Evolutionary conservation across 2,797 vertebrate genomes (phyloP), one percentile per base, ranked within the genome.

Genomic region (Staurois parvus): DNA sequence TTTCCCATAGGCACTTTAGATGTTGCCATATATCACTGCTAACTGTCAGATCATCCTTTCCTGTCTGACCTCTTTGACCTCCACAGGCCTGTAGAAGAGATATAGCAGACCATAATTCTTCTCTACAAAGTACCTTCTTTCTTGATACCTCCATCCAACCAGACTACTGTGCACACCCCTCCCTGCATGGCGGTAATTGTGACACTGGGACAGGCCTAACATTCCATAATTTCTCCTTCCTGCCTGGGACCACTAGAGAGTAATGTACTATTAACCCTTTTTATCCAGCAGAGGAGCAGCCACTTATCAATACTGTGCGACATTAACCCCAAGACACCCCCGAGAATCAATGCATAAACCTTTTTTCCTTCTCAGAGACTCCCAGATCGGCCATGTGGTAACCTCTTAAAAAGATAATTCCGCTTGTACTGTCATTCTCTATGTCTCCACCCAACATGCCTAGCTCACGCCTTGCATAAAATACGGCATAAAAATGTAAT

Each of bases 261-360:
- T 72, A 62, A 72, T 81, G 79, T n/a, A 72, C 68, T 81, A 81
- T 81, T 81, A 81, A 81, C 79, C 79, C 79, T 81, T 80, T 70
- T 64, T 64, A 37, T 81, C 68, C 30, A 24, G 42, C 77, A 68
- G 77, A 30, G 32, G 45, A 45, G 66, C 67, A 81, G 79, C 68
- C 59, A 68, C 30, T n/a, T 81, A 62, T 72, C 68, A 80, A n/a
- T 70, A 2, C 48, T 37, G 32, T 45, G 78, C 11, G 24, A 37
- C 24, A 62, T 81, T 81, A 81, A 81, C 79, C 78, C 79, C 68
- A 81, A 24, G 32, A 72, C 48, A 72, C 79, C 68, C 79, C 56
- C 24, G 79, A 72, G 79, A 34, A 59, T 62, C 45, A 21, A 10
- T 37, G 12, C 34, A 40, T 69, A 48, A 80, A 72, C 29, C 45